phyloP scores from a whole-genome alignment of 2,888 invertebrate species.

The Noctua pronuba region DNA sequence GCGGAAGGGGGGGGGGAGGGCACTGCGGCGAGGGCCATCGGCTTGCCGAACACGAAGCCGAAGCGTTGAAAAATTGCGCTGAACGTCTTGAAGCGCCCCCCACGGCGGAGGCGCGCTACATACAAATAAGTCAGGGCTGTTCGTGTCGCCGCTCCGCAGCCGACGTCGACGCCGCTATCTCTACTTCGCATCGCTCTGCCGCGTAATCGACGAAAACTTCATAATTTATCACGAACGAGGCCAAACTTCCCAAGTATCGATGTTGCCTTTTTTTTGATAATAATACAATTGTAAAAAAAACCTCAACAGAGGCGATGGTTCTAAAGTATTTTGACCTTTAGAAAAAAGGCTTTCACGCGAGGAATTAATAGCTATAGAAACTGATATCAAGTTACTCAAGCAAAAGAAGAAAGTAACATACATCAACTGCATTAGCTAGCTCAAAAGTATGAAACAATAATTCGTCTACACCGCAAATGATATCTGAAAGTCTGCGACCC shows the following conservation, averaged over 20 bases:
- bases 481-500: slow-evolving; percentile 70
- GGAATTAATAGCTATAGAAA: neutral
- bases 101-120: slow-evolving; percentile 83
- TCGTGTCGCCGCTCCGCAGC: slow-evolving; percentile 63
- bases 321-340: neutral
- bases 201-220: slow-evolving; percentile 59
- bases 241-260: slow-evolving; percentile 37
- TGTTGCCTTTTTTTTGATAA: slow-evolving; percentile 32
- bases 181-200: slow-evolving; percentile 50
- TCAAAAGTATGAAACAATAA: slow-evolving; percentile 57
- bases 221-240: slow-evolving; percentile 60
- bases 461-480: slow-evolving; percentile 68
- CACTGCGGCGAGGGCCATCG: slow-evolving; percentile 80
- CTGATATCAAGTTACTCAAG: neutral
- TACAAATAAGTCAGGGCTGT: slow-evolving; percentile 83
- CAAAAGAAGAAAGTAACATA: neutral
- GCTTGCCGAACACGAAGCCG: slow-evolving; percentile 86
- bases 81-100: slow-evolving; percentile 85
- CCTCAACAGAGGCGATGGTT: neutral
- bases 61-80: slow-evolving; percentile 89
- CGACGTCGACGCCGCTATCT: slow-evolving; percentile 63
- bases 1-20: slow-evolving; percentile 65
- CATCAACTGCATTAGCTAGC: neutral
- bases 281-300: slow-evolving; percentile 21
- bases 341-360: neutral